Evolutionary conservation across 2,888 invertebrate genomes (phyloP).

Genomic region (Cetonia aurata): DNA sequence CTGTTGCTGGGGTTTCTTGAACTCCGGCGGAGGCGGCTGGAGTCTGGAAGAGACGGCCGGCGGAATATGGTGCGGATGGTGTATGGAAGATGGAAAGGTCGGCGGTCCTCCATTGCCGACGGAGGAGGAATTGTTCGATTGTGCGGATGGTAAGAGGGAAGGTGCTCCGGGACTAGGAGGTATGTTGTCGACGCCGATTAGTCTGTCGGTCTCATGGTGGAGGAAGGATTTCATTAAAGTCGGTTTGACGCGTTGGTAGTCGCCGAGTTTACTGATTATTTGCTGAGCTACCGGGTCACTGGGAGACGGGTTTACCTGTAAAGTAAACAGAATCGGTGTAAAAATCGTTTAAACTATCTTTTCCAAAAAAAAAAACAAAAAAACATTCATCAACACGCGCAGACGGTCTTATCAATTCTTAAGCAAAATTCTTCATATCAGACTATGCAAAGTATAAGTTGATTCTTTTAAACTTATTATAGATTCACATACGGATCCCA

Average conservation of each 20-base stretch:
- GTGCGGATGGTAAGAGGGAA: constrained; percentile 53
- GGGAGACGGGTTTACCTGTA: constrained; percentile 75
- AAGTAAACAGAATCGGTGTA: constrained; percentile 42
- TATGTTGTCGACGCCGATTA: constrained; percentile 80
- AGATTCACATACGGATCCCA: too few species aligned
- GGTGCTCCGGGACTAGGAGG: constrained; percentile 72
- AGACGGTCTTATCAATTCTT: too few species aligned
- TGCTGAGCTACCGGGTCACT: constrained; percentile 77
- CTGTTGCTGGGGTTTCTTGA: constrained; percentile 74
- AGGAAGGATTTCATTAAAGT: constrained; percentile 64
- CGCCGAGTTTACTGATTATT: constrained; percentile 80
- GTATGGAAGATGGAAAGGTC: constrained; percentile 64
- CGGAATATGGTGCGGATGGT: constrained; percentile 57
- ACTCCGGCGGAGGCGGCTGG: constrained; percentile 61
- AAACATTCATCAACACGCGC: too few species aligned
- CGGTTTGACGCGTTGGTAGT: constrained; percentile 77
- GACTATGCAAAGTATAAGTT: too few species aligned
- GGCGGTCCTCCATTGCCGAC: constrained; percentile 17
- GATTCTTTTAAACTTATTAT: too few species aligned
- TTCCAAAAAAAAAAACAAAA: too few species aligned
- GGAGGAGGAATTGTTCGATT: constrained; percentile 8
- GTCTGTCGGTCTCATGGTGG: constrained; percentile 72
- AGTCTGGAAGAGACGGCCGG: constrained; percentile 48
- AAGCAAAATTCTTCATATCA: too few species aligned
- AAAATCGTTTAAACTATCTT: neutral